Conservation (phyloP, 2,113 vertebrate species). For the Onychostoma macrolepis region DNA sequence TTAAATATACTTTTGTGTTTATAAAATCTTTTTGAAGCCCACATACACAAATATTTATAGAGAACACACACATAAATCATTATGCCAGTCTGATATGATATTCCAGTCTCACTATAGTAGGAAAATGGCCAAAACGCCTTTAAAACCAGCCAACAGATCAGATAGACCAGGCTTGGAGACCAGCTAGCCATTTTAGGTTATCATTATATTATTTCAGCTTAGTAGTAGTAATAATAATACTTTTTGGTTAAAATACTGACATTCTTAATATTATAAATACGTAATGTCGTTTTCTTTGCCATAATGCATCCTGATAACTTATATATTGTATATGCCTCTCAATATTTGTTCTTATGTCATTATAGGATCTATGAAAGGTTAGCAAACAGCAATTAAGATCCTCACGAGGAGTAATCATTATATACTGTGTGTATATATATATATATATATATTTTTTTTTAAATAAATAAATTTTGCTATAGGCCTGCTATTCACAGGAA, state of each 20-base stretch:
- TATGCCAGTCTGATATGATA: not conserved
- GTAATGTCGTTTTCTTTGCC: too few relatives aligned
- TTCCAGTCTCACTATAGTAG: not conserved
- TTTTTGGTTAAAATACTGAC: not conserved
- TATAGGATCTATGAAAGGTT: not conserved
- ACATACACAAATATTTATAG: not conserved
- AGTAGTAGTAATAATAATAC: not conserved
- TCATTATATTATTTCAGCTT: not conserved
- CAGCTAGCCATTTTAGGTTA: not conserved
- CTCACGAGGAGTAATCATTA: not conserved
- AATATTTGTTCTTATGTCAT: conserved; percentile 4
- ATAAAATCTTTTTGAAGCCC: not conserved
- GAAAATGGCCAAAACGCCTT: not conserved
- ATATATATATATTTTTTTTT: too few relatives aligned
- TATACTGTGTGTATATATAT: too few relatives aligned
- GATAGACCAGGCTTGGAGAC: not conserved
- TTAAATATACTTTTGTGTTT: not conserved
- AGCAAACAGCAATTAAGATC: not conserved
- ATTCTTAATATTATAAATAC: too few relatives aligned
- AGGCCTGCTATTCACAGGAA: too few relatives aligned
- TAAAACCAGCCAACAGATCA: not conserved
- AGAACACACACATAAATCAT: not conserved
- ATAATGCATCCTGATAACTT: not conserved
- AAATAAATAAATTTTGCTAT: too few relatives aligned
- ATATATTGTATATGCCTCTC: not conserved